Conservation (phyloP, 2,113 vertebrate genomes). For the Zootoca vivipara region DNA sequence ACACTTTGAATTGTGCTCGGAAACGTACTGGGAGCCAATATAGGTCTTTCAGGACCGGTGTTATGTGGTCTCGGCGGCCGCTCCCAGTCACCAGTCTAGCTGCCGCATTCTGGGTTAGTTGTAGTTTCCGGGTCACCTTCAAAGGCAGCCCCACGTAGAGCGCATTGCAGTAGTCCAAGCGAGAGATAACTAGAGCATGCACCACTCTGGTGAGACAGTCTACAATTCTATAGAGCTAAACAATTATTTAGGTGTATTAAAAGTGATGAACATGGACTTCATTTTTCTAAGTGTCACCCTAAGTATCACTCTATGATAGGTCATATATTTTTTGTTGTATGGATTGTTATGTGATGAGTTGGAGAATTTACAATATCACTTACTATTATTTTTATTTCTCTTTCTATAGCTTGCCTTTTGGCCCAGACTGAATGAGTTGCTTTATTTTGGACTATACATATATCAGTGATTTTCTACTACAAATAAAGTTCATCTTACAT, state of each 20-base stretch:
- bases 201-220: too few relatives aligned
- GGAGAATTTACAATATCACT: background rate
- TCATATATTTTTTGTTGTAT: background rate
- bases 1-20: too few relatives aligned
- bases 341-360: background rate
- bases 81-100: too few relatives aligned
- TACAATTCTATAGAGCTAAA: background rate
- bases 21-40: too few relatives aligned
- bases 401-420: background rate
- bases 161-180: too few relatives aligned
- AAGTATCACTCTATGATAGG: background rate
- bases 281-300: background rate
- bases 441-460: background rate
- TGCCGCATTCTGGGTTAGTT: too few relatives aligned
- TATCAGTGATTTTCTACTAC: background rate
- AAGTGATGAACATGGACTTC: background rate
- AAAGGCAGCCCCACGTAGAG: too few relatives aligned
- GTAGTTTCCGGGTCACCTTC: too few relatives aligned
- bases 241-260: background rate
- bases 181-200: too few relatives aligned
- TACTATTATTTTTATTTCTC: background rate
- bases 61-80: too few relatives aligned
- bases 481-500: background rate
- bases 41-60: too few relatives aligned
- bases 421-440: background rate